Evolutionary conservation across 1,140 invertebrate species (phyloP), one percentile per base, ranked within the genome.

Genomic region (Bombus pyrosoma): DNA sequence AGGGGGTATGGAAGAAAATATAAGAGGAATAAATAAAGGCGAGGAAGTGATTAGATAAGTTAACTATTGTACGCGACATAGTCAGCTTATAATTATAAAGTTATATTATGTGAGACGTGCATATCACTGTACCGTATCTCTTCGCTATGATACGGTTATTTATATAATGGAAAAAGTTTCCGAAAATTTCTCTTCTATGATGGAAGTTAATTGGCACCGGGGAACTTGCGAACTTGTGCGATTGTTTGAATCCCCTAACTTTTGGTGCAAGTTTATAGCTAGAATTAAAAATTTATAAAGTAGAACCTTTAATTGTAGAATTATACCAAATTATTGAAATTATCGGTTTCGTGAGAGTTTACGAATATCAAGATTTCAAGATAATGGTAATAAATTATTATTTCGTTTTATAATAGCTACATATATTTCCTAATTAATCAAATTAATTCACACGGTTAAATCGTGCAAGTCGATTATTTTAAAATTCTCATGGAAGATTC

Each of bases 201-300:
- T 62, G 39, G n/a, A 82, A 74, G 71, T 62, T 82, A 82, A 82
- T 81, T 73, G n/a, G 18, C n/a, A 28, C 2, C 32, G 3, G 39
- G 1, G 3, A 82, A 64, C 28, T 64, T 64, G 13, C 39, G 6
- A 82, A 34, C 39, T 64, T 43, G n/a, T 5, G 25, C 3, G 22
- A 34, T 76, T 18, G 0, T 59, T 78, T 34, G 25, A 41, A 25
- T 72, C 2, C 6, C 2, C 10, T 4, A 12, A 75, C 41, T 74
- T 32, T 47, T n/a, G 34, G n/a, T 28, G 28, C 12, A 28, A 74
- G n/a, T 32, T 74, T 74, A 47, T 74, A 74, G 5, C 41, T 47
- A 10, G 41, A 34, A 10, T 12, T 79, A n/a, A 68, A 34, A n/a
- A 64, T 66, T 78, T 32, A 18, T 59, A 25, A 39, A 18, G n/a